These are phyloP conservation scores for Caenorhabditis uteleia DNA, from an alignment of 2,888 invertebrate genomes.

Conservation along the genomic window DNA sequence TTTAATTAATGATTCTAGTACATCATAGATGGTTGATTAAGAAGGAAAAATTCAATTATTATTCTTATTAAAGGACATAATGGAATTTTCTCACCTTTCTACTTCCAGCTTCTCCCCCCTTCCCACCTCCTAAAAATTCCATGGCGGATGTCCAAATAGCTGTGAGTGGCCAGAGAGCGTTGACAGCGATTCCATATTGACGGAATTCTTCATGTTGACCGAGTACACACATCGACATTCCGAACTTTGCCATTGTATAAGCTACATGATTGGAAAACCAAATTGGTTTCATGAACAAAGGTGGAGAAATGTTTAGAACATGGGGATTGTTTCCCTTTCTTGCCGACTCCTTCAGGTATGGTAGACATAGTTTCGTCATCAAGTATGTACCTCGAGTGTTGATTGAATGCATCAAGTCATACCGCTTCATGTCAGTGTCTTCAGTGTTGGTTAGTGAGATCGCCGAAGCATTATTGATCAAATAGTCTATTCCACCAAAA, in stretches of 20 bases:
- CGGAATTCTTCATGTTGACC: slow-evolving; percentile 92
- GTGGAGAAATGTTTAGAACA: slow-evolving; percentile 93
- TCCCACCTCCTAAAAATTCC: slow-evolving; percentile 72
- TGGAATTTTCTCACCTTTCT: slow-evolving; percentile 10
- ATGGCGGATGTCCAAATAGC: slow-evolving; percentile 80
- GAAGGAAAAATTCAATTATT: not conserved
- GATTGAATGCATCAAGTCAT: slow-evolving; percentile 90
- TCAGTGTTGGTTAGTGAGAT: slow-evolving; percentile 76
- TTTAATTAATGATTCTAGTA: not conserved
- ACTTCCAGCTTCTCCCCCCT: slow-evolving; percentile 71
- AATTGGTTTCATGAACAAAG: slow-evolving; percentile 83
- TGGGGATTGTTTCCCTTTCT: slow-evolving; percentile 81
- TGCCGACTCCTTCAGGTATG: slow-evolving; percentile 80
- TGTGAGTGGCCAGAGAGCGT: slow-evolving; percentile 89
- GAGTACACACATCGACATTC: slow-evolving; percentile 86
- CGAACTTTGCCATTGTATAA: slow-evolving; percentile 97
- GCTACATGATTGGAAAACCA: slow-evolving; percentile 81
- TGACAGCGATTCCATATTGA: slow-evolving; percentile 85
- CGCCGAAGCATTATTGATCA: slow-evolving; percentile 92
- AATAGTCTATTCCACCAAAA: slow-evolving; percentile 81
- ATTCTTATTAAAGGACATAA: too few species aligned
- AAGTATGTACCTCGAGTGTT: slow-evolving; percentile 94
- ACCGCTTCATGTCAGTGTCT: slow-evolving; percentile 85
- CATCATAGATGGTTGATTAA: not conserved
- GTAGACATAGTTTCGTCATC: slow-evolving; percentile 86